Conservation (phyloP, 2,797 vertebrate species). For the Hypotaenidia philippensis region DNA sequence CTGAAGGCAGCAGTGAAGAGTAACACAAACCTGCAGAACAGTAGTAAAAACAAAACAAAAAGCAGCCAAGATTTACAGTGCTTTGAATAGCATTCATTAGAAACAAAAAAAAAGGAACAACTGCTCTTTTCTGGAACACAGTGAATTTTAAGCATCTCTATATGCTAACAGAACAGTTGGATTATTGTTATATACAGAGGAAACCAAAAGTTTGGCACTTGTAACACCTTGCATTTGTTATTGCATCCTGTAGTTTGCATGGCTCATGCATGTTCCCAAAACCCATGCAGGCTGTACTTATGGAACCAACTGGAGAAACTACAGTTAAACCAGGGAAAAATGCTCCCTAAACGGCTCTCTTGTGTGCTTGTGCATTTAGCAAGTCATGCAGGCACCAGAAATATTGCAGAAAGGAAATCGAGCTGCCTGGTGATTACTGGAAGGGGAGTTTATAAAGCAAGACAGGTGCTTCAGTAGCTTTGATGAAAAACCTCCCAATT, state of each 20-base stretch:
- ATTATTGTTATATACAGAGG: conserved; percentile 23
- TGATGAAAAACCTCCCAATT: neutral
- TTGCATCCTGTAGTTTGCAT: conserved; percentile 58
- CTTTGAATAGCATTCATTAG: conserved; percentile 30
- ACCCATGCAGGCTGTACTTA: conserved; percentile 12
- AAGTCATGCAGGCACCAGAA: conserved; percentile 31
- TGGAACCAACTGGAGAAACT: conserved; percentile 35
- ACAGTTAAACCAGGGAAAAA: neutral
- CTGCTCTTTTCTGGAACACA: conserved; percentile 49
- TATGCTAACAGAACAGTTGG: conserved; percentile 8
- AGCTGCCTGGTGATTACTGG: conserved; percentile 1
- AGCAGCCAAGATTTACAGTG: conserved; percentile 6
- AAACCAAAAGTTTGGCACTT: conserved; percentile 78
- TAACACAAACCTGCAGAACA: conserved; percentile 51
- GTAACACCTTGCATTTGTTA: conserved; percentile 59
- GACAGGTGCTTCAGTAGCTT: neutral
- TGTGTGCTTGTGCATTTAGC: neutral
- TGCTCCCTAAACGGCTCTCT: neutral
- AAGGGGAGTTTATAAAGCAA: neutral
- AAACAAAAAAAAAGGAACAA: neutral
- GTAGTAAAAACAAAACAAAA: neutral
- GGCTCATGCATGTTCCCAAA: neutral
- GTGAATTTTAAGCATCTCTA: conserved; percentile 61
- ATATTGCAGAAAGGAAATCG: neutral
- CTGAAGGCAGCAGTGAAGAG: conserved; percentile 70